A percentile compares a stretch with the other conserved stretches of the same genome.
Conservation (phyloP, 2,113 vertebrate genomes). For the Trinectes maculatus region DNA sequence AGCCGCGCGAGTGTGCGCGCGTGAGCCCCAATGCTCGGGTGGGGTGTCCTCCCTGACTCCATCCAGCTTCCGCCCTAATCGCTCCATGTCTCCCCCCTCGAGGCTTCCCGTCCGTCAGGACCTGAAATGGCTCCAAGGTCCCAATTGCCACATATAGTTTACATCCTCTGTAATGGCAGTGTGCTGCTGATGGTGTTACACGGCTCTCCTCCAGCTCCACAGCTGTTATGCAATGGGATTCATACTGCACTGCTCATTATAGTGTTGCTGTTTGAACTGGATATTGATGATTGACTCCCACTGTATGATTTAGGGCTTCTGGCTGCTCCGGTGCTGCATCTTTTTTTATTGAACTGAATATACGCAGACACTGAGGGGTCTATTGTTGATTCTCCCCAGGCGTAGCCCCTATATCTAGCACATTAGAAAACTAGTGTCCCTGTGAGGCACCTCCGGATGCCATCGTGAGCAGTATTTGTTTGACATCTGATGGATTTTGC, state of each 20-base stretch:
- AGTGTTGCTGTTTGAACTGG: not conserved
- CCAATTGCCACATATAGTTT: conserved; percentile 5
- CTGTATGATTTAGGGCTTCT: not conserved
- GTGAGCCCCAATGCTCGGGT: conserved; percentile 42
- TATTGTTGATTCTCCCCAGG: not conserved
- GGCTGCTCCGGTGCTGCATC: not conserved
- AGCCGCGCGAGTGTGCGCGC: not conserved
- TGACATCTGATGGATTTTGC: not conserved
- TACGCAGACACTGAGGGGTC: not conserved
- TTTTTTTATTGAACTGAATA: not conserved
- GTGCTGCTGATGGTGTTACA: conserved; percentile 32
- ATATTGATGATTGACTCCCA: no score
- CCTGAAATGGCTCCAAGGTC: not conserved
- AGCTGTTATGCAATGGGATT: conserved; percentile 74
- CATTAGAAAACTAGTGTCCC: not conserved
- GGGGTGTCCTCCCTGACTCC: conserved; percentile 53
- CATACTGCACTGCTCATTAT: conserved; percentile 26
- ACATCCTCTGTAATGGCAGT: conserved; percentile 54
- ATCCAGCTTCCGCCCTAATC: not conserved
- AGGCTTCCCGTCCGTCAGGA: not conserved
- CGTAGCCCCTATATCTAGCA: not conserved
- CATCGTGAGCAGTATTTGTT: not conserved
- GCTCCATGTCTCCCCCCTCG: not conserved
- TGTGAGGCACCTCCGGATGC: not conserved
- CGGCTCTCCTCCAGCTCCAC: conserved; percentile 61